Percentiles rank a stretch among this genome's conserved stretches.
Evolutionary conservation across 2,797 vertebrate species (phyloP).

Genomic region (Sebastolobus alascanus): DNA sequence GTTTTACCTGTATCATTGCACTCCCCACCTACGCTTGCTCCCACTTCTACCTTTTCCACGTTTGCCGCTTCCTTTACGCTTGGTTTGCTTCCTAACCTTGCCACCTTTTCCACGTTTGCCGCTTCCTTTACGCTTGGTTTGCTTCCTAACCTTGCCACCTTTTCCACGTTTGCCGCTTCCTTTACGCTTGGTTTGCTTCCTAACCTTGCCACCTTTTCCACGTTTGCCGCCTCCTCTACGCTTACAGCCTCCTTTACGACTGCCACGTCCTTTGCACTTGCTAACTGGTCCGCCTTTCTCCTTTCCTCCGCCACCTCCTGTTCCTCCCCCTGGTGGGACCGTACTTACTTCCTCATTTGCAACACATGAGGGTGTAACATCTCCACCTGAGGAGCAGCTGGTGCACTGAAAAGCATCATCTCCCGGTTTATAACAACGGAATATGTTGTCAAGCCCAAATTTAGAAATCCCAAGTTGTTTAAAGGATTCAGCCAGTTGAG

Average conservation of each 20-base stretch:
- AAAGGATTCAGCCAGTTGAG: slow-evolving; percentile 6
- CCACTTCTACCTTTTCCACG: too few relatives aligned
- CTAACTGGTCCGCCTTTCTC: neutral
- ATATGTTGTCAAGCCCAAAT: slow-evolving; percentile 32
- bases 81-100: too few relatives aligned
- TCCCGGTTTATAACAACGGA: slow-evolving; percentile 33
- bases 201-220: too few relatives aligned
- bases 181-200: too few relatives aligned
- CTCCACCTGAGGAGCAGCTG: slow-evolving; percentile 22
- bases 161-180: too few relatives aligned
- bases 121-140: neutral
- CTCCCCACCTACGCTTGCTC: too few relatives aligned
- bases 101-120: neutral
- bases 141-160: too few relatives aligned
- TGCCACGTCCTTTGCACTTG: neutral
- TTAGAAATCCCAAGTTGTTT: slow-evolving; percentile 9
- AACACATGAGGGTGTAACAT: slow-evolving; percentile 10
- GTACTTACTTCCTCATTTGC: neutral
- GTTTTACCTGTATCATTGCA: too few relatives aligned
- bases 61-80: too few relatives aligned
- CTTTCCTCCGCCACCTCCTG: too few relatives aligned
- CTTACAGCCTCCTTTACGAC: neutral
- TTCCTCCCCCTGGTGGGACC: too few relatives aligned
- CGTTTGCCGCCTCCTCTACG: neutral
- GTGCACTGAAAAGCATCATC: slow-evolving; percentile 26